Base-by-base conservation (phyloP, 2,797 vertebrate species). In the Ispidina picta region DNA sequence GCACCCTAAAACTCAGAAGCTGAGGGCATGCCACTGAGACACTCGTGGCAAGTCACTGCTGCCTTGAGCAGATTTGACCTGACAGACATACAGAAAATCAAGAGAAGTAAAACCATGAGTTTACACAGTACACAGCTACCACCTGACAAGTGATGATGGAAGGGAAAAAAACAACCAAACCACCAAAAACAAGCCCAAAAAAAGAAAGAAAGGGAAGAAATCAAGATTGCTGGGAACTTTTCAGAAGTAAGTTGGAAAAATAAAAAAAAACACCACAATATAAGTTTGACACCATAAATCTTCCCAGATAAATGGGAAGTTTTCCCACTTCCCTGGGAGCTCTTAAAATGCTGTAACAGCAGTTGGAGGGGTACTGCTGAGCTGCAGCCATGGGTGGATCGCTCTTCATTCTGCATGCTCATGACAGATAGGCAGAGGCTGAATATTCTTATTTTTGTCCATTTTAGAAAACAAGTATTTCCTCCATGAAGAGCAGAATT, bases 191-290 rank as follows among this genome's bases (percentile, higher is more conserved):
- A 9, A 43, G 14, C 9, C 12, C 15, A 35, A 59, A 31, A 6
- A 31, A 6, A 62, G 25, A 72, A 63, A 46, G 23, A 63, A 56
- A 66, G 29, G 12, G 19, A 9, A 60, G 43, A 73, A 65, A 41
- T 59, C 46, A 51, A 52, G 58, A 58, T 58, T 70, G 12, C 16
- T 49, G 14, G 22, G 15, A 81, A 66, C 29, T 54, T 91, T 29
- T 28, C 60, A 73, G 56, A 60, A 35, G 12, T 29, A 9, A 83
- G 44, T 8, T 76, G 26, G 48, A 63, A 73, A 63, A 44, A 48
- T 19, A 41, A 69, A 51, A 58, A 58, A 49, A 6, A 0, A 0
- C n/a, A 65, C 11, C 9, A 26, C 18, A 66, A 2, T 26, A 0
- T 54, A 25, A 29, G 22, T 51, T 52, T 56, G n/a, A 15, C 28